Evolutionary conservation across 2,888 invertebrate genomes (phyloP), one percentile per base, ranked within the genome.

Genomic region (Polymixis lichenea): DNA sequence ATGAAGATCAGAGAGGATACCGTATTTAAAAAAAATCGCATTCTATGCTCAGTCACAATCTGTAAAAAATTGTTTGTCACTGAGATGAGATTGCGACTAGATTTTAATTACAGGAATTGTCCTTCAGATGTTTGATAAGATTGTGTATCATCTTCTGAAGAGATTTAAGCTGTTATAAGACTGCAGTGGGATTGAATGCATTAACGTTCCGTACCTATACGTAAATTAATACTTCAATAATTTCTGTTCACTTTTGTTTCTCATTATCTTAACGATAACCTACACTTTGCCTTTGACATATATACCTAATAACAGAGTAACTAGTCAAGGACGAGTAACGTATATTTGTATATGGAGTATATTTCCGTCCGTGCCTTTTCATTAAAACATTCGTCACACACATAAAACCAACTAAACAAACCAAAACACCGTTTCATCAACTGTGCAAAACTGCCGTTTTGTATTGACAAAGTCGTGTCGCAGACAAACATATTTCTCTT

Each of bases 401-500:
- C 17, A 38, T 55, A 17, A 15, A 15, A 58, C 28, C 19, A 32
- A 49, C 32, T 13, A 8, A 2, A 53, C 25, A 61, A 32, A 61
- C 13, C 25, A 19, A 43, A 72, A 53, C 46, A 46, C 22, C 9
- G 32, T 60, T 79, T 25, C 25, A 22, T 55, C 28, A 32, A 46
- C n/a, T 9, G 22, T 19, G 15, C 56, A 65, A 46, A 43, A 38
- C 46, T 38, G 25, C 8, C 13, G 8, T 55, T 64, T 1, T 17
- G 7, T 64, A 68, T 43, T 22, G 22, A 71, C 66, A 64, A 28
- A 67, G 53, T 15, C 8, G 22, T 58, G 43, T 51, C 4, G 51
- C n/a, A 32, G 22, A 62, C 38, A 25, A 64, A 51, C 53, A 53
- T 68, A 61, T 53, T 38, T 65, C 49, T 17, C 61, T 62, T 49